Conservation (phyloP, 2,113 vertebrate species). For the Callaeas wilsoni region DNA sequence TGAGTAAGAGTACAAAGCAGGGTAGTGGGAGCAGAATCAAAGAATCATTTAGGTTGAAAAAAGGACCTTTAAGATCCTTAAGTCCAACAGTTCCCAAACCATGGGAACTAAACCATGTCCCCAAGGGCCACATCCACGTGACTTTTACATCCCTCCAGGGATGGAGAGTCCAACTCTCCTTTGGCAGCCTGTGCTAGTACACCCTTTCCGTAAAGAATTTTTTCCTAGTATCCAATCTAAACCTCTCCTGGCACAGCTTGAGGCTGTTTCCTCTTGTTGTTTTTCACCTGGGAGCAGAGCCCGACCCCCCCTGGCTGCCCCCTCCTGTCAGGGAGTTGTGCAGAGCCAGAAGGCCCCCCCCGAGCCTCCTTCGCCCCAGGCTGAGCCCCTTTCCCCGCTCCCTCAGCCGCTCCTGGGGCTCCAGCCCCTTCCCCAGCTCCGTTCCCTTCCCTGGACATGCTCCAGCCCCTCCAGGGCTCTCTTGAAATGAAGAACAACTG, state of each 20-base stretch:
- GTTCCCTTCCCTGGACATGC: rapidly evolving
- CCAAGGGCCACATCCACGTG: too few species aligned
- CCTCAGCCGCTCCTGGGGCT: not conserved
- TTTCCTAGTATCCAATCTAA: not conserved
- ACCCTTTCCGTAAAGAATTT: not conserved
- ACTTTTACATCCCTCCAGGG: not conserved
- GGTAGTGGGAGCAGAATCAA: not conserved
- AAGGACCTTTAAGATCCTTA: not conserved
- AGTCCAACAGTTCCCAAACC: rapidly evolving
- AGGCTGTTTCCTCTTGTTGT: rapidly evolving
- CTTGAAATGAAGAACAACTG: not conserved
- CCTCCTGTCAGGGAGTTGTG: not conserved
- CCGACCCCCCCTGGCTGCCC: rapidly evolving
- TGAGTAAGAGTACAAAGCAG: not conserved
- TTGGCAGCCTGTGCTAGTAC: not conserved
- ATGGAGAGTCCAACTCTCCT: not conserved
- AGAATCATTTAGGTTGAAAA: not conserved
- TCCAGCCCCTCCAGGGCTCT: not conserved
- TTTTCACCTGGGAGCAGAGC: not conserved
- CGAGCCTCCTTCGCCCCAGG: not conserved
- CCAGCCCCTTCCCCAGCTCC: not conserved
- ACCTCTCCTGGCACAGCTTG: not conserved
- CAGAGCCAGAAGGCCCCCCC: rapidly evolving
- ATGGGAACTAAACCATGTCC: too few species aligned
- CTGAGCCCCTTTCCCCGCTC: not conserved